Evolutionary conservation across 2,113 vertebrate species (phyloP), one percentile per base, ranked within the genome.

Genomic region (Nyctibius bracteatus): DNA sequence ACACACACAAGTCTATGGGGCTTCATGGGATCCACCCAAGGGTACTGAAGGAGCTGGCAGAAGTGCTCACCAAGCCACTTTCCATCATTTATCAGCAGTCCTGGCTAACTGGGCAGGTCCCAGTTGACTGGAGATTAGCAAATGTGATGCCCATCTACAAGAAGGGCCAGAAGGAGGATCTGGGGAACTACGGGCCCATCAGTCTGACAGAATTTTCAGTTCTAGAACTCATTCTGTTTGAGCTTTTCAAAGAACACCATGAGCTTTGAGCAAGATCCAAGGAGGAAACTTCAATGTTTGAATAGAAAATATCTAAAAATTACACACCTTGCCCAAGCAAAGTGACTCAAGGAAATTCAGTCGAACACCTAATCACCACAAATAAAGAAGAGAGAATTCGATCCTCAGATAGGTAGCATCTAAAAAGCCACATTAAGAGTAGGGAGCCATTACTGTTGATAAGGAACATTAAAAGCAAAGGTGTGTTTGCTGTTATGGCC

Each of bases 91-190:
- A 22, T 16, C 31, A 39, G 31, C 37, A 68, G 11, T 35, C 23
- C 61, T 82, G 55, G n/a, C 8, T 82, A 71, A 30, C 41, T 0
- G 0, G 14, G 28, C 7, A 88, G 10, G 37, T 71, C 31, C 15
- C 12, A 4, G 8, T 3, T 24, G 15, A 13, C 46, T 54, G 37
- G 7, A 70, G 18, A 14, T 35, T 25, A 24, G 6, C 3, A 47
- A 81, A 39, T 7, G 12, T 54, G 46, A 12, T 0, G 0, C 4
- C 3, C 5, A 7, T 21, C 15, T 31, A 59, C 12, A 41, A 55
- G 52, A 49, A 86, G 4, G 6, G 6, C 19, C 6, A n/a, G 72
- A 67, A 66, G 11, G 21, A 85, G 8, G 9, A 62, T 85, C 17
- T 1, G 5, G 21, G 9, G 13, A 30, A 23, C 18, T 74, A 27